Conservation (phyloP, 2,888 invertebrate species). For the Emesis furor region DNA sequence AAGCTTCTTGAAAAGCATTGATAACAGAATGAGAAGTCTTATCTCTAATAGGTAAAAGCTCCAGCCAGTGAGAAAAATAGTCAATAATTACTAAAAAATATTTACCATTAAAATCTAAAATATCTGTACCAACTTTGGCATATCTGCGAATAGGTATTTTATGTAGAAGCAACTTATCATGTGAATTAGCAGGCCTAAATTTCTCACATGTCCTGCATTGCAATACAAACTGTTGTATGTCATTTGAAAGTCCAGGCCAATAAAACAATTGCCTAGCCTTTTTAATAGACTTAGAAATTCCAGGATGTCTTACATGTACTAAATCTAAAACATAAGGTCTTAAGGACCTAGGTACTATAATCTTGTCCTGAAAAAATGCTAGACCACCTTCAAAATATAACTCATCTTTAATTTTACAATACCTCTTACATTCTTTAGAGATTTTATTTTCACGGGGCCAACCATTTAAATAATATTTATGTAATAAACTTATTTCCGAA, state of each 20-base stretch:
- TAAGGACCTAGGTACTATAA: conserved; percentile 36
- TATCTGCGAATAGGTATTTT: conserved; percentile 46
- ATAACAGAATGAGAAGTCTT: no score
- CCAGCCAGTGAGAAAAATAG: no score
- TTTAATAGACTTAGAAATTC: conserved; percentile 34
- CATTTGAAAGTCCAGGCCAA: no score
- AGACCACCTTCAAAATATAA: conserved; percentile 43
- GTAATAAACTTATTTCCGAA: conserved; percentile 19
- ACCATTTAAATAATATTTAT: conserved; percentile 42
- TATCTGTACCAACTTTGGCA: conserved; percentile 39
- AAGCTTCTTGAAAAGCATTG: no score
- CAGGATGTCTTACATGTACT: conserved; percentile 43
- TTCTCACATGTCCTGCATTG: conserved; percentile 51
- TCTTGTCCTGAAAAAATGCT: conserved; percentile 36
- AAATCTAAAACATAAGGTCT: conserved; percentile 36
- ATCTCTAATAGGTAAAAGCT: no score
- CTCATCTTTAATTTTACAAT: conserved; percentile 39
- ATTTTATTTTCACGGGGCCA: conserved; percentile 40
- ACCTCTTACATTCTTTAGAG: conserved; percentile 27
- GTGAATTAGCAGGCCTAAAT: conserved; percentile 35
- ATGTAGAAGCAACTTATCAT: conserved; percentile 39
- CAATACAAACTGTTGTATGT: conserved; percentile 26
- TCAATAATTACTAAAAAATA: no score
- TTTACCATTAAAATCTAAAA: conserved; percentile 27
- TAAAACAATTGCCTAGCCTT: conserved; percentile 1